These are phyloP conservation scores for Herminia tarsipennalis DNA, from an alignment of 2,888 invertebrate species.

Conservation along the genomic window DNA sequence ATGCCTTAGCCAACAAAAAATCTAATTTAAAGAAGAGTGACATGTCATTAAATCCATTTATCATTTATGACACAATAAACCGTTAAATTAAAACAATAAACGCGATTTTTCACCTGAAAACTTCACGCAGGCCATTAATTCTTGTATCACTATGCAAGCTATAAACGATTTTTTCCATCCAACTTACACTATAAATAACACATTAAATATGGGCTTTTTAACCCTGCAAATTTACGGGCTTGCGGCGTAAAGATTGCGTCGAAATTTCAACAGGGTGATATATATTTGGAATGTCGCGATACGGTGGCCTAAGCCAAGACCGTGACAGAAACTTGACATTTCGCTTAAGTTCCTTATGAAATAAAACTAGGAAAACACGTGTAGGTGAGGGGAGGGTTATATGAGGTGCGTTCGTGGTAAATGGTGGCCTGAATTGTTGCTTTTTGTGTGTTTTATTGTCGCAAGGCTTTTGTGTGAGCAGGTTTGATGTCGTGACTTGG, in stretches of 20 bases:
- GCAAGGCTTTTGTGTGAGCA: slow-evolving; percentile 5
- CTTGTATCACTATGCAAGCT: not conserved
- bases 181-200: slow-evolving; percentile 2
- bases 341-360: slow-evolving; percentile 37
- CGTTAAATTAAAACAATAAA: too few species aligned
- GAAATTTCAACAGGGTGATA: slow-evolving; percentile 35
- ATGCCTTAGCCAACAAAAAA: too few species aligned
- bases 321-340: slow-evolving; percentile 47
- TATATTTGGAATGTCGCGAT: slow-evolving; percentile 36
- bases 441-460: slow-evolving; percentile 16
- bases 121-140: not conserved
- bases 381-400: slow-evolving; percentile 16
- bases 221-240: slow-evolving; percentile 24
- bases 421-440: slow-evolving; percentile 11
- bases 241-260: slow-evolving; percentile 26
- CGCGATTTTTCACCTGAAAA: too few species aligned
- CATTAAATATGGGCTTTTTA: slow-evolving; percentile 7
- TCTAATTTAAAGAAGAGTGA: too few species aligned
- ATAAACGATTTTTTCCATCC: slow-evolving; percentile 1
- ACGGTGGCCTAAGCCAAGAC: slow-evolving; percentile 31
- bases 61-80: too few species aligned
- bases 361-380: slow-evolving; percentile 46
- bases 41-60: too few species aligned
- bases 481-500: slow-evolving; percentile 6
- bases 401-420: slow-evolving; percentile 12